Evolutionary conservation across 2,888 invertebrate species (phyloP), one percentile per base, ranked within the genome.

Genomic region (Adineta ricciae): DNA sequence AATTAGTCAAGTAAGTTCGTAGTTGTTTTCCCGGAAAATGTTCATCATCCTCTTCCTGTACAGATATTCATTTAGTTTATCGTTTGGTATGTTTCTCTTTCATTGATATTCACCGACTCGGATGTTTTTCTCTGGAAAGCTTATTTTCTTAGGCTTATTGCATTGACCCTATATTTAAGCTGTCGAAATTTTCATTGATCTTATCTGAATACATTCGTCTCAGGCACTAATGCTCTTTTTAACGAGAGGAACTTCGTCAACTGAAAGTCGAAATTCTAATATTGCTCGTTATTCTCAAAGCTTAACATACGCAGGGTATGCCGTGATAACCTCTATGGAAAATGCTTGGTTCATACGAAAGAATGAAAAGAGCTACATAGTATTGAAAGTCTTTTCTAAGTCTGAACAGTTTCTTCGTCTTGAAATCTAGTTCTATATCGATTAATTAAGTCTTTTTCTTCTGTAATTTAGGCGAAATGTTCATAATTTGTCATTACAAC

Each of bases 401-500:
- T 50, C 50, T 50, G 50, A 50, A 50, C 14, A 50, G 16, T 50
- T 50, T 7, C 3, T 16, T 50, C 19, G 50, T 19, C 11, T 16
- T 50, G 3, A 3, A 19, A 16, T 19, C 19, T 19, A 19, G 14
- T 50, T 50, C 3, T 50, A 49, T 49, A 14, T 49, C 0, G 2
- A 27, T 9, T 7, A 3, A 56, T n/a, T 1, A 11, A 14, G 16
- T 7, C 4, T 2, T 73, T 5, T 36, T 73, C 16, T 3, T 38
- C 0, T 73, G 9, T 1, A 3, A 78, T 78, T 41, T 41, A 78
- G 78, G 86, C 93, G 91, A 87, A 95, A 94, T 89, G 88, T 87
- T 0, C 96, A 96, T 89, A 91, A 92, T 50, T 94, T 96, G 0
- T 92, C 94, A 0, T 91, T 92, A 86, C 89, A 91, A 0, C 92